Base-by-base conservation (phyloP, 2,797 vertebrate genomes). In the Natrix natrix region DNA sequence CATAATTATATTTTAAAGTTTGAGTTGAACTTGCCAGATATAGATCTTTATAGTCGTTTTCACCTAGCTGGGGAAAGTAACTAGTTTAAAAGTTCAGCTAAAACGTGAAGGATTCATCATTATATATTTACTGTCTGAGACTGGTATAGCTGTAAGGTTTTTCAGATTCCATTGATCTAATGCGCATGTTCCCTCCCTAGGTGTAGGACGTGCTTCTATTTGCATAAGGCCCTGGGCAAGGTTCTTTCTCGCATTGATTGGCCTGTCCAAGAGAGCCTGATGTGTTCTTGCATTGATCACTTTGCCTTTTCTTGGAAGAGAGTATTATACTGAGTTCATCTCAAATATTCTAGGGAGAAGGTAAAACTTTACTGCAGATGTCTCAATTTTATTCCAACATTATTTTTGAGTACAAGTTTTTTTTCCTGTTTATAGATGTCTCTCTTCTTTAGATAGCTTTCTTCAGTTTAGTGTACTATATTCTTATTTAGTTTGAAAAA, bases 191-290 rank as follows among this genome's bases (percentile, higher is more conserved):
- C 98, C 98, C 98, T 99, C 98, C 98, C 97, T 97, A 97, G 98
- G 98, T 99, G 98, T 98, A 97, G 98, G 98, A 99, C 98, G 98
- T 99, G 98, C 98, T 98, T 98, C 98, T 98, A 99, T 99, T 99
- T 99, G 99, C 99, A 99, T 99, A 99, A 99, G 98, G 99, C 99
- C 99, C 99, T 99, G 98, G 99, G 99, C 99, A 99, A 99, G 99
- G 99, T 99, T 99, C 98, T 99, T 99, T 99, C 98, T 98, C 98
- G 97, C 98, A 99, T 99, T 99, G 99, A 99, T 99, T 99, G 99
- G 98, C 98, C 98, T 99, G 99, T 99, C 99, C 98, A 98, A 98
- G 98, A 98, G 98, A 99, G 98, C 98, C 98, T 98, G 98, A 98
- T 98, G 98, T 98, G 98, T 98, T 98, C 98, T 98, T 97, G 97